Conservation (phyloP, 2,797 vertebrate species). For the Eulemur rubriventer region DNA sequence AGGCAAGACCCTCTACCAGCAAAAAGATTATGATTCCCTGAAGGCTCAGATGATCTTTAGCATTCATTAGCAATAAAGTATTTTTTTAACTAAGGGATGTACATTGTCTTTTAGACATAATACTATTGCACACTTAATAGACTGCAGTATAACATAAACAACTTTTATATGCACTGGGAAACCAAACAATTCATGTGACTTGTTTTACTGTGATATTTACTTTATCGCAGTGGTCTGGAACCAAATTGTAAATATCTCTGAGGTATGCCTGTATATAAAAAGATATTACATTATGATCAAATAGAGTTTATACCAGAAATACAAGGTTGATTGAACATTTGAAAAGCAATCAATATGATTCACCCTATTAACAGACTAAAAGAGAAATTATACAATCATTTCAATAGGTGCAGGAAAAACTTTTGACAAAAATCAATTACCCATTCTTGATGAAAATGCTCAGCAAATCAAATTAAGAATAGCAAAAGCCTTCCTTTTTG, state of each 20-base stretch:
- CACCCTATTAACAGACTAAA: not conserved
- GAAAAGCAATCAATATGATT: conserved; percentile 10
- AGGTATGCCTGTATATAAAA: not conserved
- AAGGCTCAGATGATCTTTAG: not conserved
- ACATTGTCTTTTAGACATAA: not conserved
- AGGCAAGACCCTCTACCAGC: not conserved
- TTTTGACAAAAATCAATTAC: not conserved
- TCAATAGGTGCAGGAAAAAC: not conserved
- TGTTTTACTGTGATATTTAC: not conserved
- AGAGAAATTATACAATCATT: not conserved
- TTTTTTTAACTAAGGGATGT: not conserved
- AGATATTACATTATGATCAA: not conserved
- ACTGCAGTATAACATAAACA: not conserved
- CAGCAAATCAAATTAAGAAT: not conserved
- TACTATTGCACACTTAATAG: not conserved
- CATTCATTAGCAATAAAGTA: not conserved
- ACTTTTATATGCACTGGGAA: not conserved
- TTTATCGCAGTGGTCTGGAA: not conserved
- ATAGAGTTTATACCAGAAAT: not conserved
- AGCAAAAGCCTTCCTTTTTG: not conserved
- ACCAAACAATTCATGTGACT: not conserved
- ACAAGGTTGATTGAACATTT: not conserved
- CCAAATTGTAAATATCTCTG: too few relatives aligned
- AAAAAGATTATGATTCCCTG: not conserved
- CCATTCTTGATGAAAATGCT: not conserved